phyloP scores from a whole-genome alignment of 2,888 invertebrate species.

The Drosophila prostipennis region DNA sequence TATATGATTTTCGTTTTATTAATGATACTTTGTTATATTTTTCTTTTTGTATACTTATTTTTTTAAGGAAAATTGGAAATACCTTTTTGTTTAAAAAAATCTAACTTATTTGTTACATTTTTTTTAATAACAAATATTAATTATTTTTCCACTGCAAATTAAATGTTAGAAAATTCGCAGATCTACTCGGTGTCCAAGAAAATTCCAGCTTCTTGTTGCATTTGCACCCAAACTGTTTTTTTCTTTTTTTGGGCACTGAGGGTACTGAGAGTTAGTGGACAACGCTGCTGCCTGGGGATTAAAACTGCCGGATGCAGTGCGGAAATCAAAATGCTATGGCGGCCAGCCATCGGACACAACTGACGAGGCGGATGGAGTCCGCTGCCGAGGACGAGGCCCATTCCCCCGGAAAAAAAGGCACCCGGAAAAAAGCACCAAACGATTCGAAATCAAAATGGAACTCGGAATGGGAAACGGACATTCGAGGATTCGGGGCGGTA shows the following conservation, averaged over 20 bases:
- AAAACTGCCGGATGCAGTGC: constrained; percentile 72
- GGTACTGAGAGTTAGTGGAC: constrained; percentile 26
- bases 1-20: neutral
- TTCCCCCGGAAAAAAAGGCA: neutral
- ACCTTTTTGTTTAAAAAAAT: too few relatives aligned
- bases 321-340: constrained; percentile 74
- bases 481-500: constrained; percentile 39
- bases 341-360: constrained; percentile 56
- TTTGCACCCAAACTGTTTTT: constrained; percentile 31
- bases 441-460: constrained; percentile 30
- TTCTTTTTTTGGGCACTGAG: neutral
- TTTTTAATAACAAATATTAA: too few relatives aligned
- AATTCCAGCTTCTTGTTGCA: constrained; percentile 19
- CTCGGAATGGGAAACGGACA: constrained; percentile 19
- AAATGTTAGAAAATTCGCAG: too few relatives aligned
- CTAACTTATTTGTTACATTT: too few relatives aligned
- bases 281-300: constrained; percentile 56
- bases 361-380: constrained; percentile 41
- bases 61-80: too few relatives aligned
- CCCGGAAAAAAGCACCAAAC: constrained; percentile 24
- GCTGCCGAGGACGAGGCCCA: constrained; percentile 3
- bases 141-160: too few relatives aligned
- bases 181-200: neutral
- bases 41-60: too few relatives aligned
- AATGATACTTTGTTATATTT: neutral